Base-by-base conservation (phyloP, 2,113 vertebrate genomes). In the Clarias magur region DNA sequence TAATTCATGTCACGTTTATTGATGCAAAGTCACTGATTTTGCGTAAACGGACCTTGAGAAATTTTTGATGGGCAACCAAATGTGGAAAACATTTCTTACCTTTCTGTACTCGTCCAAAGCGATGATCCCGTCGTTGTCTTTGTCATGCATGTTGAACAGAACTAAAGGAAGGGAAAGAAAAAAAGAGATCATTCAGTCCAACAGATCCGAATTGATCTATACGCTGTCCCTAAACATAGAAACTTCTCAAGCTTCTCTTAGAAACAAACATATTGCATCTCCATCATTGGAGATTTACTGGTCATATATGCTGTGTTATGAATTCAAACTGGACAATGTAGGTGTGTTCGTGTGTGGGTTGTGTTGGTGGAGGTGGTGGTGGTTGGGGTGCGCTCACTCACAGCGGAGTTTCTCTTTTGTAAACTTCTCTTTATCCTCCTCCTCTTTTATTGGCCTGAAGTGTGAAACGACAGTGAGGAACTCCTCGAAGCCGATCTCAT, bases 141-240 rank as follows among this genome's bases (percentile, higher is more conserved):
- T 96, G 94, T 99, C 98, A 0, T 99, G 98, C 98, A 99, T 99
- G 93, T 98, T 97, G 94, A 99, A 99, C 85, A 99, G 95, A 92
- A 99, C 98, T 99, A 91, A 0, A 68, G 70, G 85, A 70, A 82
- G 60, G 68, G 19, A 54, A 60, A 78, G 8, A 15, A 65, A n/a
- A 63, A 42, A 73, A 4, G 7, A 27, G 48, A 25, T 16, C 27
- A 16, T 27, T 79, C 12, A 30, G 42, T 85, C 15, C 42, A 42
- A 54, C 0, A 10, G 25, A 17, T 72, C 30, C 2, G 75, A 10
- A 34, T 16, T 76, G 34, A 38, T 38, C 34, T 38, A 13, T 53
- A 76, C 10, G n/a, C 2, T 6, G 4, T 75, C 6, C 16, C 30
- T 1, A 73, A 72, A 23, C 34, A 19, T 19, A 16, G 67, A 34